Percentiles rank a stretch among this genome's conserved stretches.
Evolutionary conservation across 2,113 vertebrate species (phyloP).

Genomic region (Macaca fascicularis): T2T-MFA8v1.1 NC_088376.1:151696501-151697000

Average conservation of each 20-base stretch:
- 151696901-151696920: background rate
- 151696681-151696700: background rate
- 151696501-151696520: background rate
- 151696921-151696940: background rate
- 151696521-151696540: background rate
- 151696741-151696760: no score
- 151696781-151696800: background rate
- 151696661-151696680: background rate
- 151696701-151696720: background rate
- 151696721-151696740: fast-evolving
- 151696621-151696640: background rate
- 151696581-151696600: background rate
- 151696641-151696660: background rate
- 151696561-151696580: background rate
- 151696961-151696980: background rate
- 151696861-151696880: background rate
- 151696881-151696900: fast-evolving
- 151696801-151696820: background rate
- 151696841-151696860: background rate
- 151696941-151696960: background rate
- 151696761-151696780: fast-evolving
- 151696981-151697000: background rate
- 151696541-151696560: background rate
- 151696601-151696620: background rate
- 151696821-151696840: background rate